A percentile compares a stretch with the other conserved stretches of the same genome.
Evolutionary conservation across 1,140 invertebrate species (phyloP).

Genomic region (Yoshiicerus persimilis): DNA sequence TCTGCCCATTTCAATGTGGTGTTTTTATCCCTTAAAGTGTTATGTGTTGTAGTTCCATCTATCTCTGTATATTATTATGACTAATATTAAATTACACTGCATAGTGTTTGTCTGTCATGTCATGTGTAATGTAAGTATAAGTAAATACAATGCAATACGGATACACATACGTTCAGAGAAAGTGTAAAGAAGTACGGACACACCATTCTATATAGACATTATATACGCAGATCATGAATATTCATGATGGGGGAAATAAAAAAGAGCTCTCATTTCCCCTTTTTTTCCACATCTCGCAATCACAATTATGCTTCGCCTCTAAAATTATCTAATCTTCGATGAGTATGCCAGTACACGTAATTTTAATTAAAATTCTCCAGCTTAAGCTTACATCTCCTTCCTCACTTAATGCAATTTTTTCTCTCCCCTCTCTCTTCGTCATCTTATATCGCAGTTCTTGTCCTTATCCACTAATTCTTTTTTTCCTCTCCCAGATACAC

Average conservation of each 20-base stretch:
- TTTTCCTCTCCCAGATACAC: neutral
- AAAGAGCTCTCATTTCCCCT: slow-evolving; percentile 41
- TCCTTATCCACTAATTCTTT: neutral
- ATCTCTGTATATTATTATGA: neutral
- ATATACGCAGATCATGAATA: slow-evolving; percentile 30
- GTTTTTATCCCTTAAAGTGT: slow-evolving; percentile 9
- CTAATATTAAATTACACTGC: neutral
- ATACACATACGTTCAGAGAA: neutral
- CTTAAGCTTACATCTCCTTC: slow-evolving; percentile 30
- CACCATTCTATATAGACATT: neutral
- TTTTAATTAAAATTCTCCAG: slow-evolving; percentile 48
- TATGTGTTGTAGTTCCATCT: neutral
- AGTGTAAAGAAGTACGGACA: slow-evolving; percentile 2
- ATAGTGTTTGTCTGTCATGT: neutral
- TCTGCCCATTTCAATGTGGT: neutral
- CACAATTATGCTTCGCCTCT: slow-evolving; percentile 34
- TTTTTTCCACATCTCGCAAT: slow-evolving; percentile 36
- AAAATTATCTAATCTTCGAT: slow-evolving; percentile 46
- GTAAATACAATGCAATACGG: neutral
- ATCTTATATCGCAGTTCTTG: neutral
- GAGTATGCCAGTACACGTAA: slow-evolving; percentile 46
- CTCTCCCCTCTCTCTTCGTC: slow-evolving; percentile 10
- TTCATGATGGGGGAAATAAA: slow-evolving; percentile 39
- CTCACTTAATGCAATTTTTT: slow-evolving; percentile 39
- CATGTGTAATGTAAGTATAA: neutral